Evolutionary conservation across 2,888 invertebrate species (phyloP).

Genomic region (Vandiemenella viatica): DNA sequence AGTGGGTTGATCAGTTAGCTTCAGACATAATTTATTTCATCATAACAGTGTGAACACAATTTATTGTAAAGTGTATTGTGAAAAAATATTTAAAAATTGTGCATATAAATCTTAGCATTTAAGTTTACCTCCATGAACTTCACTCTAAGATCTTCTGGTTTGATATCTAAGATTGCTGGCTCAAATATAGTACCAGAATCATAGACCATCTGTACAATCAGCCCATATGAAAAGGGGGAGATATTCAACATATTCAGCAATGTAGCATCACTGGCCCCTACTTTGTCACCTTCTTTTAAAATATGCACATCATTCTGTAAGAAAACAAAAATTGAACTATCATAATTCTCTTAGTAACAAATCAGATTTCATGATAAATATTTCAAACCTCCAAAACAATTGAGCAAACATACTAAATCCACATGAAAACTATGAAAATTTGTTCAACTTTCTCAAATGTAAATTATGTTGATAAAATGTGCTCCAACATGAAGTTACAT

Average conservation of each 20-base stretch:
- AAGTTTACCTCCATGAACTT: slow-evolving; percentile 58
- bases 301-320: slow-evolving; percentile 70
- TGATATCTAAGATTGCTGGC: slow-evolving; percentile 94
- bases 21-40: slow-evolving; percentile 24
- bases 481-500: background rate
- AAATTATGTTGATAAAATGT: background rate
- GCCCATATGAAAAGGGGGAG: slow-evolving; percentile 97
- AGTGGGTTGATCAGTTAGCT: slow-evolving; percentile 21
- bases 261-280: slow-evolving; percentile 97
- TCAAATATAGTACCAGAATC: slow-evolving; percentile 97
- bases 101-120: background rate
- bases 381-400: no score
- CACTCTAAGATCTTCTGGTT: slow-evolving; percentile 82
- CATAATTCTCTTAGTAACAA: no score
- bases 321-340: background rate
- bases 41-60: slow-evolving; percentile 17
- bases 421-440: no score
- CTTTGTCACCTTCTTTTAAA: slow-evolving; percentile 88
- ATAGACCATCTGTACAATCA: slow-evolving; percentile 90
- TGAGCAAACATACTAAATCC: no score
- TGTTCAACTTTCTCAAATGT: no score
- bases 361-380: no score
- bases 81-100: background rate
- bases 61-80: background rate
- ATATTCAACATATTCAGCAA: slow-evolving; percentile 99